phyloP scores from a whole-genome alignment of 2,888 invertebrate species.

The Drosophila meridiana region DNA sequence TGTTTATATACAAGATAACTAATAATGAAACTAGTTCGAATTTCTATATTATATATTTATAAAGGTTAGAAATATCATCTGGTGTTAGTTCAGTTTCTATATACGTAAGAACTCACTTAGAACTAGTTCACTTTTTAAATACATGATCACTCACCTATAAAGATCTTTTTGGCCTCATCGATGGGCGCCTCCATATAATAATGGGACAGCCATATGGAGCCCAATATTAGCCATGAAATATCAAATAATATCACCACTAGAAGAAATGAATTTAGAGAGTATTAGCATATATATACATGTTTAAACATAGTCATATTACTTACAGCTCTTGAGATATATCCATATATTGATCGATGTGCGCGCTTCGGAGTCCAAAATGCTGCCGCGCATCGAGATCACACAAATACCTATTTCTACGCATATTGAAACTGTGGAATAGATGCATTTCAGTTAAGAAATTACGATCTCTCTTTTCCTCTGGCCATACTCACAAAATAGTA shows the following conservation, averaged over 20 bases:
- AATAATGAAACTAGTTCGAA: background rate
- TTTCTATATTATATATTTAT: background rate
- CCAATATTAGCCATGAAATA: slow-evolving; percentile 90
- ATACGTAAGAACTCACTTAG: background rate
- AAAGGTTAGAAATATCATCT: too few relatives aligned
- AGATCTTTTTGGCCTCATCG: slow-evolving; percentile 89
- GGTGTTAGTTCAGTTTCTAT: background rate
- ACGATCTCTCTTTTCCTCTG: background rate
- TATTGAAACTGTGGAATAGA: slow-evolving; percentile 86
- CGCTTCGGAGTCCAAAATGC: slow-evolving; percentile 91
- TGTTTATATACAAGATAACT: background rate
- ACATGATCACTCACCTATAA: slow-evolving; percentile 88
- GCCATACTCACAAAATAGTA: slow-evolving; percentile 84
- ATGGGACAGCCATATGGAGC: slow-evolving; percentile 89
- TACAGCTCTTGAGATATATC: slow-evolving; percentile 91
- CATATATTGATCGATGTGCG: slow-evolving; percentile 92
- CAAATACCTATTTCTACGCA: slow-evolving; percentile 90
- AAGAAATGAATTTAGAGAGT: slow-evolving; percentile 74
- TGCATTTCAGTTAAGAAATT: background rate
- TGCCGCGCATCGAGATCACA: slow-evolving; percentile 91
- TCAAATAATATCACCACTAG: slow-evolving; percentile 91
- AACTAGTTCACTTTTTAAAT: background rate
- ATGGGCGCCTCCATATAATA: slow-evolving; percentile 89
- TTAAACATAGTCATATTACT: slow-evolving; percentile 73
- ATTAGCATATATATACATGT: background rate